Conservation (phyloP, 2,797 vertebrate genomes). For the Leucoraja ocellata region DNA sequence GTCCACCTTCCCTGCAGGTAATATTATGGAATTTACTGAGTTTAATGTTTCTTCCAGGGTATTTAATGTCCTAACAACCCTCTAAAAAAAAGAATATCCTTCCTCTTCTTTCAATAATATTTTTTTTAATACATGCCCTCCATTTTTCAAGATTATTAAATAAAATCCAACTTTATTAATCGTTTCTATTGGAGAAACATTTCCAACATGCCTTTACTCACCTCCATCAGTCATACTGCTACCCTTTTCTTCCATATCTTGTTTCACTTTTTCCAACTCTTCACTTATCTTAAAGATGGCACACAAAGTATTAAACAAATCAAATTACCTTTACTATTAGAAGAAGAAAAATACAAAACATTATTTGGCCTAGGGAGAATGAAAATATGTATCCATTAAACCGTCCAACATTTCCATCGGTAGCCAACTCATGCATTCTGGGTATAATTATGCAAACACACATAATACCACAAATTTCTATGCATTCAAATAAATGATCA, state of each 20-base stretch:
- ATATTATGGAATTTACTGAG: background rate
- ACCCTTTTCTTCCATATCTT: constrained; percentile 94
- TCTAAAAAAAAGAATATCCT: background rate
- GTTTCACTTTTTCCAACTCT: constrained; percentile 89
- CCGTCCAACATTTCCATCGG: background rate
- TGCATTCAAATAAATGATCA: no score
- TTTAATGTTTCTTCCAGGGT: no score
- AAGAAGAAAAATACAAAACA: background rate
- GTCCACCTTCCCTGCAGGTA: no score
- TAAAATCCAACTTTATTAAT: background rate
- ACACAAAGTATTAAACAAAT: background rate
- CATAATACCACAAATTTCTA: background rate
- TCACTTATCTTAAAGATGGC: constrained; percentile 72
- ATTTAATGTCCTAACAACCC: background rate
- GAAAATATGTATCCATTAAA: background rate
- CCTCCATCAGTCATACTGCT: constrained; percentile 96
- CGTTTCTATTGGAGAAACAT: background rate
- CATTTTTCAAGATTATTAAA: background rate
- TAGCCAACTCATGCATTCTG: background rate
- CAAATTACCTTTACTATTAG: background rate
- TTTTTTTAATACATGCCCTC: background rate
- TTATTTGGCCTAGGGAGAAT: background rate
- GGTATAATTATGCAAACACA: background rate
- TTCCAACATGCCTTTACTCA: constrained; percentile 49
- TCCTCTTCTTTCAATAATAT: background rate